Conservation (phyloP, 1,140 invertebrate genomes). For the Penaeus indicus region DNA sequence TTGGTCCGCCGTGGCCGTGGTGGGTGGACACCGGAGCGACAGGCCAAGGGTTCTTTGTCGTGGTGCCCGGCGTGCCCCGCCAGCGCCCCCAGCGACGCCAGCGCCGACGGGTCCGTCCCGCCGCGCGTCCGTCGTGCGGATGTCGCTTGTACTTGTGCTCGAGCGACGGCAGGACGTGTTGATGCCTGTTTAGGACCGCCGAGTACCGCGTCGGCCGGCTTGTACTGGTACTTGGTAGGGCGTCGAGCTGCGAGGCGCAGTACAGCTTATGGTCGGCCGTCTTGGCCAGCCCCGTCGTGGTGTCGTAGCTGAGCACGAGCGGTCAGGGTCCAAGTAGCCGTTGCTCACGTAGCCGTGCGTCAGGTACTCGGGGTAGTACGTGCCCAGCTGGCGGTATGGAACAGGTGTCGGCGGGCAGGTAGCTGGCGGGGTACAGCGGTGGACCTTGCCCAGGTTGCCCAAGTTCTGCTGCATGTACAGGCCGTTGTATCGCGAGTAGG, state of each 20-base stretch:
- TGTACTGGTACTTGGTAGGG: slow-evolving; percentile 66
- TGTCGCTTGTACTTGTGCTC: slow-evolving; percentile 64
- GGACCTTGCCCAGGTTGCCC: slow-evolving; percentile 81
- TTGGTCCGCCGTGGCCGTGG: slow-evolving; percentile 52
- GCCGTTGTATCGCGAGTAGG: slow-evolving; percentile 78
- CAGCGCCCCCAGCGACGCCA: slow-evolving; percentile 58
- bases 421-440: slow-evolving; percentile 70
- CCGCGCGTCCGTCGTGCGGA: slow-evolving; percentile 49
- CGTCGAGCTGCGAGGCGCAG: slow-evolving; percentile 64
- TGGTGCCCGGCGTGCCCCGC: slow-evolving; percentile 57
- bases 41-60: slow-evolving; percentile 32
- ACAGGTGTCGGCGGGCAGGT: slow-evolving; percentile 78
- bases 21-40: slow-evolving; percentile 37
- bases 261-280: slow-evolving; percentile 64
- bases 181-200: slow-evolving; percentile 63
- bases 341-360: slow-evolving; percentile 70
- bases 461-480: slow-evolving; percentile 80
- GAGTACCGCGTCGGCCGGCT: slow-evolving; percentile 59
- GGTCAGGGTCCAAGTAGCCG: slow-evolving; percentile 66
- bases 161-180: slow-evolving; percentile 61
- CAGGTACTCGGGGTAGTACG: slow-evolving; percentile 67
- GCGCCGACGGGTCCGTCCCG: slow-evolving; percentile 60
- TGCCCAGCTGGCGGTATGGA: slow-evolving; percentile 73
- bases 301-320: slow-evolving; percentile 67
- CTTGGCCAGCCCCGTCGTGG: slow-evolving; percentile 60